A percentile compares a stretch with the other conserved stretches of the same genome.
Conservation (phyloP, 2,113 vertebrate species). For the Lophius piscatorius region DNA sequence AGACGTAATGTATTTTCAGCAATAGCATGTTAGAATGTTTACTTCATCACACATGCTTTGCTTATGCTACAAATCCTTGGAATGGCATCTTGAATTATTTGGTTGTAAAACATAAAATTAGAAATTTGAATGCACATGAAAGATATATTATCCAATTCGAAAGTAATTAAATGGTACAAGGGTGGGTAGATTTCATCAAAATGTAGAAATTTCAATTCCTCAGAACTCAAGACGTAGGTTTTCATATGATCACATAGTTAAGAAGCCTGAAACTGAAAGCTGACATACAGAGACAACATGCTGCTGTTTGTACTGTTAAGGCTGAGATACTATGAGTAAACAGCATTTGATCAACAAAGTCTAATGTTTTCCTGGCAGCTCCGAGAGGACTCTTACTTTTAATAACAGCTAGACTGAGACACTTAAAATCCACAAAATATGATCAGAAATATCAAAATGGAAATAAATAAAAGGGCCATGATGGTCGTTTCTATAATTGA, state of each 20-base stretch:
- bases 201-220: no score
- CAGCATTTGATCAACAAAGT: slow-evolving; percentile 5
- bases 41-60: no score
- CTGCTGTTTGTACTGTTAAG: background rate
- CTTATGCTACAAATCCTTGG: no score
- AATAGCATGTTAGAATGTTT: no score
- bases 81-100: no score
- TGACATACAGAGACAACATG: background rate
- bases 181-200: no score
- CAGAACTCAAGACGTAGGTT: no score
- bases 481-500: background rate
- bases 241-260: slow-evolving; percentile 1
- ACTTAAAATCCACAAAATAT: background rate
- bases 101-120: no score
- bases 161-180: no score
- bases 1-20: no score
- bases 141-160: no score
- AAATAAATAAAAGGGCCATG: background rate
- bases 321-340: background rate
- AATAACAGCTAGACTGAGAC: slow-evolving; percentile 9
- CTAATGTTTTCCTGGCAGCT: slow-evolving; percentile 15
- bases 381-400: background rate
- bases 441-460: background rate
- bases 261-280: slow-evolving; percentile 5
- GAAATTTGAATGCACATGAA: no score